Conservation (phyloP, 2,113 vertebrate genomes). For the Brachionichthys hirsutus region DNA sequence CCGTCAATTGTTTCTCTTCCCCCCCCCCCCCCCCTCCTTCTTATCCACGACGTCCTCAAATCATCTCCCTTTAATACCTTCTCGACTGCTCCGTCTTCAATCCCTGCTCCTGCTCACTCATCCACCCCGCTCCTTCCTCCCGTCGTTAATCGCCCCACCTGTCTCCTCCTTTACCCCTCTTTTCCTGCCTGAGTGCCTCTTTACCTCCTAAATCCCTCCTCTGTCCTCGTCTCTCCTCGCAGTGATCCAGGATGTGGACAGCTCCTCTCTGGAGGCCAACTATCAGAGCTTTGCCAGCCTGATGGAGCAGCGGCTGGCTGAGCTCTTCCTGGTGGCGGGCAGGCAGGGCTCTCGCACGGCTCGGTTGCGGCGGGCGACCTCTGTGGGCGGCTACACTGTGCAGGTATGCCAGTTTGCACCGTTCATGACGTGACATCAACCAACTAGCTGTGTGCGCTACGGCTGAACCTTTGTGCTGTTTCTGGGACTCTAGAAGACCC, state of each 20-base stretch:
- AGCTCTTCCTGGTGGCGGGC: slow-evolving; percentile 91
- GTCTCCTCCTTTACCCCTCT: neutral
- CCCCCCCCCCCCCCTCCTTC: no score
- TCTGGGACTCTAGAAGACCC: no score
- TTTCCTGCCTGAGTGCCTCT: neutral
- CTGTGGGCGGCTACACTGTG: slow-evolving; percentile 89
- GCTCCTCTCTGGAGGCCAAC: slow-evolving; percentile 86
- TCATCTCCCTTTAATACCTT: slow-evolving; percentile 1
- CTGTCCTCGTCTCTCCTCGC: slow-evolving; percentile 24
- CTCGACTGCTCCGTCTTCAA: neutral
- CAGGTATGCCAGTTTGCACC: slow-evolving; percentile 79
- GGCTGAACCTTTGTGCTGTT: no score
- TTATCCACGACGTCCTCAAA: neutral
- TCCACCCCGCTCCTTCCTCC: neutral
- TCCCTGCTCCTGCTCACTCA: neutral
- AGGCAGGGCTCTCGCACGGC: slow-evolving; percentile 78
- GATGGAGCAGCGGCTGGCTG: slow-evolving; percentile 95
- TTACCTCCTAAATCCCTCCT: slow-evolving; percentile 3
- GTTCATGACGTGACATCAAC: no score
- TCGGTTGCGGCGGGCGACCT: slow-evolving; percentile 86
- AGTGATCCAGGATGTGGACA: slow-evolving; percentile 97
- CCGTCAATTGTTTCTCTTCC: neutral
- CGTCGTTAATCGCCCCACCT: neutral
- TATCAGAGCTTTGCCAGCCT: slow-evolving; percentile 95
- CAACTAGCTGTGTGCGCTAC: no score